Evolutionary conservation across 2,888 invertebrate species (phyloP), one percentile per base, ranked within the genome.

Genomic region (Drosophila emarginata): DNA sequence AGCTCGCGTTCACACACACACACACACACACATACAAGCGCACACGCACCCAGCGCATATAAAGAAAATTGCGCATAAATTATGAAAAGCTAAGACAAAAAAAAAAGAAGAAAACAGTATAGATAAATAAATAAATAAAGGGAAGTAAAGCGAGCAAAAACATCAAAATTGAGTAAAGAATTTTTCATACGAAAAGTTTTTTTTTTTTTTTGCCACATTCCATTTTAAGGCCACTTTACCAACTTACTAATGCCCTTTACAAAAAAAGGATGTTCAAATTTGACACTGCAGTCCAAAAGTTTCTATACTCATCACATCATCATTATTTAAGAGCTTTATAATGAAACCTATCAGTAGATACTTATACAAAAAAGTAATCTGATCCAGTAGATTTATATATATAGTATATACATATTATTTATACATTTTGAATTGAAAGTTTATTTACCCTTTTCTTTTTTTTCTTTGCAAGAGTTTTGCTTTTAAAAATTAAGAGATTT

Each of bases 11-110:
- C 12, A 40, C 61, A 64, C 67, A 54, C 53, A 57, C 26, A 56
- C 39, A 51, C 62, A 63, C 21, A n/a, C 58, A 37, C 28, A 23
- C 56, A 64, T 28, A 68, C 61, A 54, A 54, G 64, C 62, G 62
- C 64, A 67, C 40, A 54, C 61, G 64, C 64, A 65, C 64, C 65
- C 40, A 59, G 57, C 40, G 5, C 79, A 73, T 72, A 76, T 74
- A 72, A 78, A 80, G 85, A 78, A 67, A 76, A 68, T 76, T 57
- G 76, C 64, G 81, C 85, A 85, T 85, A 81, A 81, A 81, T 81
- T 81, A 81, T 81, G 79, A 81, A 82, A 81, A 79, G 75, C 61
- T 63, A 65, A 64, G 61, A 40, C 61, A 59, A 21, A 28, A 28
- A 60, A 57, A 62, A 64, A 59, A 62, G 57, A 50, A 40, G 45